Evolutionary conservation across 2,888 invertebrate genomes (phyloP).

Genomic region (Nebria salina): DNA sequence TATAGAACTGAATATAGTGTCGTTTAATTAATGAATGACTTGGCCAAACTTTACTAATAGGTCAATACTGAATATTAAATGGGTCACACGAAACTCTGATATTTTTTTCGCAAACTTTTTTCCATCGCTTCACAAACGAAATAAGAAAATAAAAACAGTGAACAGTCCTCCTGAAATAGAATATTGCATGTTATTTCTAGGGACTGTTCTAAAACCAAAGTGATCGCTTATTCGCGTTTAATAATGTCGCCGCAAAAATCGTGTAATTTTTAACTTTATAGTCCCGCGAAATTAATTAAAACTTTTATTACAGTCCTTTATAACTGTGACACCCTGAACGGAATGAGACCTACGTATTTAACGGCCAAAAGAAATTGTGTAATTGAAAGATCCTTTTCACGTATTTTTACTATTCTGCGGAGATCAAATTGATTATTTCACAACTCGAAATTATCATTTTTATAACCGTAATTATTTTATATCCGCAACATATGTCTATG

Average conservation of each 20-base stretch:
- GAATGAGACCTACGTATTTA: constrained; percentile 17
- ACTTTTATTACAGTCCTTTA: constrained; percentile 40
- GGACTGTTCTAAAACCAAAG: not conserved
- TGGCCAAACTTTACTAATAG: not conserved
- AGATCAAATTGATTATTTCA: not conserved
- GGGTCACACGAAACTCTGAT: constrained; percentile 4
- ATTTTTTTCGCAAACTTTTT: not conserved
- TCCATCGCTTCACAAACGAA: not conserved
- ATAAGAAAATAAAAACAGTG: not conserved
- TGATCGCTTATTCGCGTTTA: constrained; percentile 25
- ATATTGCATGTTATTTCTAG: not conserved
- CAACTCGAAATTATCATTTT: not conserved
- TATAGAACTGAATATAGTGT: not conserved
- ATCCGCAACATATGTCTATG: no score
- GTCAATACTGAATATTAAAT: constrained; percentile 9
- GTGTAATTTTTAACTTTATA: constrained; percentile 42
- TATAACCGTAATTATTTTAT: not conserved
- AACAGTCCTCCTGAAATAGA: not conserved
- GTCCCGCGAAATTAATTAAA: constrained; percentile 42
- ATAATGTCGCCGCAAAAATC: constrained; percentile 42
- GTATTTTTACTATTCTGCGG: constrained; percentile 13
- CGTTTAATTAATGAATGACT: constrained; percentile 12
- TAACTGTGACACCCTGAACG: constrained; percentile 35
- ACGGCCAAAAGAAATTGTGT: constrained; percentile 34
- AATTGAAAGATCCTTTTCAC: constrained; percentile 34